These are phyloP conservation scores for Tapirus terrestris DNA, from an alignment of 2,113 vertebrate genomes.

Conservation along the genomic window DNA sequence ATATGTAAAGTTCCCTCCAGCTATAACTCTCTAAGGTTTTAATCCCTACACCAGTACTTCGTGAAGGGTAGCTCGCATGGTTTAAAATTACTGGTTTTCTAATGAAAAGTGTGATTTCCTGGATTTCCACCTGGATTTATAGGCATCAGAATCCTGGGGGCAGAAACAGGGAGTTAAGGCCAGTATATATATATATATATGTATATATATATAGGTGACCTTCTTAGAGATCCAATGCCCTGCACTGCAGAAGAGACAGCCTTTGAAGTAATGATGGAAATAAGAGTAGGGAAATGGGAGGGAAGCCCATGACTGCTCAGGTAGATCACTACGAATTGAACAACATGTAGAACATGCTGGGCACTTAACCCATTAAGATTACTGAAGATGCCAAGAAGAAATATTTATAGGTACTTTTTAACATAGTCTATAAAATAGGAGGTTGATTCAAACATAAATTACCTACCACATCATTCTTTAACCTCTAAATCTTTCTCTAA, in stretches of 20 bases:
- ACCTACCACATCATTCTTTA: conserved; percentile 73
- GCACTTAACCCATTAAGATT: conserved; percentile 71
- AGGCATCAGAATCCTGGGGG: not conserved
- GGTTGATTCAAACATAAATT: conserved; percentile 75
- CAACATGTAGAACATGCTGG: not conserved
- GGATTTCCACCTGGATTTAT: not conserved
- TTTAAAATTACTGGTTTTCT: not conserved
- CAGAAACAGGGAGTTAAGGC: not conserved
- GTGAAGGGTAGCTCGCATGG: not conserved
- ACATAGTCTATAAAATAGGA: conserved; percentile 70
- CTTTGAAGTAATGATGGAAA: not conserved
- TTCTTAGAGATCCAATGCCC: not conserved
- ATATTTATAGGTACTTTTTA: conserved; percentile 77
- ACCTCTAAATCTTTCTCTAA: conserved; percentile 78
- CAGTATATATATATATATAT: not conserved
- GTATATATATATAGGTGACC: not conserved
- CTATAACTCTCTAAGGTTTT: not conserved
- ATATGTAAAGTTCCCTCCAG: not conserved
- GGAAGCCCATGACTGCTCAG: not conserved
- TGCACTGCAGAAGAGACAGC: not conserved
- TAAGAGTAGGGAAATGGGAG: not conserved
- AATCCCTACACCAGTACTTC: not conserved
- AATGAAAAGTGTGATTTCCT: not conserved
- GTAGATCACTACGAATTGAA: not conserved
- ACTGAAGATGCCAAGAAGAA: conserved; percentile 70